phyloP scores from a whole-genome alignment of 2,888 invertebrate species.

The Galeopsomyia nigrocyanea region DNA sequence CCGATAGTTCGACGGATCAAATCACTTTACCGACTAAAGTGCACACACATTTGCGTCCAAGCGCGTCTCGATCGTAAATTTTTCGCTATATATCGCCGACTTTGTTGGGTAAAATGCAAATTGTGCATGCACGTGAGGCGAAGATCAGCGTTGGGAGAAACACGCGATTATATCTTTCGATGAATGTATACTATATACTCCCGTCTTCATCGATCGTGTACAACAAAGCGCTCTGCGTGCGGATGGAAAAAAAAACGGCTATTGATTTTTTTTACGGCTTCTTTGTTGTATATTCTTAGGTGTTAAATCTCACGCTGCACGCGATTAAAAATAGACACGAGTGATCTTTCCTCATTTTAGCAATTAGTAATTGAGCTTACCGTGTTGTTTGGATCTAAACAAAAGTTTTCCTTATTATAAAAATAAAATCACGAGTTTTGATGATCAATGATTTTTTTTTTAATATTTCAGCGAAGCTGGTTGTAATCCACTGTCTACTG shows the following conservation, averaged over 20 bases:
- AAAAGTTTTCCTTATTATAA: not conserved
- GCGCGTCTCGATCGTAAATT: conserved; percentile 11
- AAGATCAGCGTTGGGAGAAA: not conserved
- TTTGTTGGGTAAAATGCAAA: conserved; percentile 15
- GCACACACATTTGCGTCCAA: not conserved
- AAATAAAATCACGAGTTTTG: not conserved
- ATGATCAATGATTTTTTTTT: not conserved
- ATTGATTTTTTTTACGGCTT: not conserved
- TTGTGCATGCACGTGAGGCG: not conserved
- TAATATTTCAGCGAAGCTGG: conserved; percentile 78
- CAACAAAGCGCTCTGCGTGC: not conserved
- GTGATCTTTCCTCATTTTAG: no score
- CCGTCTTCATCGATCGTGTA: conserved; percentile 3
- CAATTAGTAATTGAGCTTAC: no score
- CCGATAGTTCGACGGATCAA: no score
- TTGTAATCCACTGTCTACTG: conserved; percentile 89
- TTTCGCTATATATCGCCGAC: not conserved
- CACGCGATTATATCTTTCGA: conserved; percentile 6
- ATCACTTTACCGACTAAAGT: no score
- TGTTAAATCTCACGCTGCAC: not conserved
- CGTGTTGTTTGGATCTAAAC: no score
- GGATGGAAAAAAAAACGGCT: not conserved
- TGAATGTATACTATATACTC: not conserved
- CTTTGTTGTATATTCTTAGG: conserved; percentile 13
- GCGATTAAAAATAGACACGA: no score